Evolutionary conservation across 2,888 invertebrate species (phyloP).

Genomic region (Holacanthella duospinosa): DNA sequence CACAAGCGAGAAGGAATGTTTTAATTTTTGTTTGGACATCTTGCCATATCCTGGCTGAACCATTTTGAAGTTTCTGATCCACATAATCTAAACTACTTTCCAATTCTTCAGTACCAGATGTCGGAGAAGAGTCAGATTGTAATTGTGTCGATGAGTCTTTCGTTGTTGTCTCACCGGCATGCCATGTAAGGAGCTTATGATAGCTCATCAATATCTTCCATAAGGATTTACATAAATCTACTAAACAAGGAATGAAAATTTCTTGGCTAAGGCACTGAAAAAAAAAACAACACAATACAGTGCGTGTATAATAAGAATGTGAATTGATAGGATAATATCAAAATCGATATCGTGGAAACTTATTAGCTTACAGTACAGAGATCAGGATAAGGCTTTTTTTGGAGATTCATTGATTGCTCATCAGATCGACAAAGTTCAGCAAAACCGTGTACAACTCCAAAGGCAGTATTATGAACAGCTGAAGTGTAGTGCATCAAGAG

Average conservation of each 20-base stretch:
- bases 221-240: slow-evolving; percentile 75
- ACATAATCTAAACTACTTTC: slow-evolving; percentile 51
- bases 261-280: slow-evolving; percentile 49
- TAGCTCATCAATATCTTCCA: slow-evolving; percentile 73
- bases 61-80: slow-evolving; percentile 77
- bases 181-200: slow-evolving; percentile 66
- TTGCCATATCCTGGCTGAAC: slow-evolving; percentile 77
- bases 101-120: slow-evolving; percentile 1
- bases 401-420: slow-evolving; percentile 44
- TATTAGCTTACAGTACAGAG: slow-evolving; percentile 60
- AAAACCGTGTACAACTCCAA: slow-evolving; percentile 51
- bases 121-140: neutral
- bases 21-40: slow-evolving; percentile 87
- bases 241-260: slow-evolving; percentile 61
- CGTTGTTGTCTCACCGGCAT: slow-evolving; percentile 45
- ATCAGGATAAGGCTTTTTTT: slow-evolving; percentile 66
- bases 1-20: slow-evolving; percentile 63
- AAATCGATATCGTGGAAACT: too few species aligned
- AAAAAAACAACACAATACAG: slow-evolving; percentile 6
- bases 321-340: neutral
- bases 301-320: slow-evolving; percentile 4
- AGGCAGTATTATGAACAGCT: slow-evolving; percentile 72
- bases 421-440: slow-evolving; percentile 46
- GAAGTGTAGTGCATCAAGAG: slow-evolving; percentile 90
- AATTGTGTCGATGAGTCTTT: neutral